These are phyloP conservation scores for Panagrolaimus sp. DNA, from an alignment of 1,140 invertebrate species.

Conservation along the genomic window DNA sequence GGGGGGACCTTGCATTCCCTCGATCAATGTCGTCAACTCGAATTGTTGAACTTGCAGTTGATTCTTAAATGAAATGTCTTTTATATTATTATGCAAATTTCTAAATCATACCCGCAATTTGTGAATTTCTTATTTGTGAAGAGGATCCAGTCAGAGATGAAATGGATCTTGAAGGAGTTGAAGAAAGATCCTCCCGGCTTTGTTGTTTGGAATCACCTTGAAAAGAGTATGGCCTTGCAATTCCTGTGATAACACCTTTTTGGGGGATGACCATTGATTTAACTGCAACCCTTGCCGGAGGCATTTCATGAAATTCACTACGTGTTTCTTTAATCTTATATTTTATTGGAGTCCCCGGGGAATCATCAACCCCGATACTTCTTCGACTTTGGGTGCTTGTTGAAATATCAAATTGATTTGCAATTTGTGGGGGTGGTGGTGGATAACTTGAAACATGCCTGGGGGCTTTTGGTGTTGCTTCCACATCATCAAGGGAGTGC, in stretches of 20 bases:
- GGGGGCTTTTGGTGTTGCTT: no score
- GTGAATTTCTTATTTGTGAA: no score
- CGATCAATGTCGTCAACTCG: constrained; percentile 8
- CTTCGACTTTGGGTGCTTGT: neutral
- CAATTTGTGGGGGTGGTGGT: neutral
- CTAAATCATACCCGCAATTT: neutral
- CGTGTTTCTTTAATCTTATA: neutral
- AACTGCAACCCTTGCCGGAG: neutral
- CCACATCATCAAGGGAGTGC: no score
- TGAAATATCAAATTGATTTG: neutral
- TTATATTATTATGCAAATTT: no score
- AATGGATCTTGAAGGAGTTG: no score
- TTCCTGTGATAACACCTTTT: neutral
- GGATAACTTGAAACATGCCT: no score
- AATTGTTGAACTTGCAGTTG: neutral
- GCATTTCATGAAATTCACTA: neutral
- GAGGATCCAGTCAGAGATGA: no score
- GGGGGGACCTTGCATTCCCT: neutral
- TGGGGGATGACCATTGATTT: neutral
- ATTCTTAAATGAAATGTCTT: neutral
- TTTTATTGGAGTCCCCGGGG: neutral
- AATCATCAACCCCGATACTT: neutral
- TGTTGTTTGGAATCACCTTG: neutral
- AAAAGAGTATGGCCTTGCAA: constrained; percentile 15
- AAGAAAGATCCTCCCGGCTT: no score